phyloP scores from a whole-genome alignment of 2,113 vertebrate genomes.

The Pangasianodon gigas region DNA sequence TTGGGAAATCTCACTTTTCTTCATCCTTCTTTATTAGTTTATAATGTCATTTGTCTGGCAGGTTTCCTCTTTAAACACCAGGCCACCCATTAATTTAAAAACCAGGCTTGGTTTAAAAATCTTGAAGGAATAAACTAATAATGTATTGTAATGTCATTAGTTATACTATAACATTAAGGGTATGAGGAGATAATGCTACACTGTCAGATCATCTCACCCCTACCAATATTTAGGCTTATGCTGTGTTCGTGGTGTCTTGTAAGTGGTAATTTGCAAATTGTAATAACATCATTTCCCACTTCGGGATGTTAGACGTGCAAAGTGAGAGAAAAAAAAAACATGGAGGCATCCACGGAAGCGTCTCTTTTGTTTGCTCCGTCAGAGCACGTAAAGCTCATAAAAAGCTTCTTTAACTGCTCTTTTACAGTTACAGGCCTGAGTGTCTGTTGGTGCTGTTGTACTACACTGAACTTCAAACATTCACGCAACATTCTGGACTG shows the following conservation, averaged over 20 bases:
- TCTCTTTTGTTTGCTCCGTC: background rate
- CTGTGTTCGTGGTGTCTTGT: background rate
- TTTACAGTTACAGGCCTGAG: background rate
- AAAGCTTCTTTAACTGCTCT: background rate
- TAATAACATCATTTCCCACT: background rate
- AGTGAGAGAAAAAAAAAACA: background rate
- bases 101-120: background rate
- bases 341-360: background rate
- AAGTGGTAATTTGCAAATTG: background rate
- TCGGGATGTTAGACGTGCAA: too few relatives aligned
- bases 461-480: background rate
- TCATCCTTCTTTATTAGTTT: background rate
- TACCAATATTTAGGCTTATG: background rate
- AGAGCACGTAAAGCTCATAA: background rate
- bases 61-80: background rate
- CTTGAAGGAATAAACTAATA: background rate
- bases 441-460: background rate
- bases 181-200: too few relatives aligned
- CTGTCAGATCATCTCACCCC: background rate
- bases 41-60: background rate
- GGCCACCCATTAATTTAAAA: background rate
- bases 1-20: background rate
- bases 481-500: background rate
- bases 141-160: background rate
- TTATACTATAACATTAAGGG: background rate